Evolutionary conservation across 1,140 invertebrate species (phyloP).

Genomic region (Schlechtendalia chinensis): DNA sequence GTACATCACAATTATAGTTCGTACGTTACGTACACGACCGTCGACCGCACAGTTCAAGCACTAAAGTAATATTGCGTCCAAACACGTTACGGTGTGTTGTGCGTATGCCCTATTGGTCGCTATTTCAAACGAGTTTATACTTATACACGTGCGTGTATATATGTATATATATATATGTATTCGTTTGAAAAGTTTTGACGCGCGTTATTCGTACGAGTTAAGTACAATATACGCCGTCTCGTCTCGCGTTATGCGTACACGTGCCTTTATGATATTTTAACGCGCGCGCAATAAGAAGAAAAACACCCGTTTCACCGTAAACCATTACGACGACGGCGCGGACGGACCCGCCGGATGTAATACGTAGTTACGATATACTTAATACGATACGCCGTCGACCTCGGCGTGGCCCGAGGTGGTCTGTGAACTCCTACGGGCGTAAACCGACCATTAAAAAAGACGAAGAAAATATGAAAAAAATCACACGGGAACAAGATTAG

Average conservation of each 20-base stretch:
- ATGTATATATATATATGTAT: too few species aligned
- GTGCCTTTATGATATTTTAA: neutral
- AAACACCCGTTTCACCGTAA: neutral
- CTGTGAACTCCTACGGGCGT: conserved; percentile 6
- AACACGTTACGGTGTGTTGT: too few species aligned
- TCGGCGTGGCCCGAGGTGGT: neutral
- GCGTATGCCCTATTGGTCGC: neutral
- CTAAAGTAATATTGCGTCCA: neutral
- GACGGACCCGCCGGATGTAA: neutral
- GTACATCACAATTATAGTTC: neutral
- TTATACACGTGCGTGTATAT: too few species aligned
- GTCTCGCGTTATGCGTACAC: neutral
- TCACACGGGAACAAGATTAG: conserved; percentile 14
- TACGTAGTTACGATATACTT: neutral
- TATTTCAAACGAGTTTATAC: neutral
- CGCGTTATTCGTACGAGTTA: neutral
- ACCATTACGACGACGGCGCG: neutral
- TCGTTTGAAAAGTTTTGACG: neutral
- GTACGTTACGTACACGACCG: neutral
- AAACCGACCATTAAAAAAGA: neutral
- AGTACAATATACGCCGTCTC: neutral
- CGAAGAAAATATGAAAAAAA: too few species aligned
- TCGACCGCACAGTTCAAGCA: neutral
- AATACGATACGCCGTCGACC: conserved; percentile 2
- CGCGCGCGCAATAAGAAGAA: too few species aligned